Conservation (phyloP, 2,888 invertebrate species). For the Campoletis raptor region DNA sequence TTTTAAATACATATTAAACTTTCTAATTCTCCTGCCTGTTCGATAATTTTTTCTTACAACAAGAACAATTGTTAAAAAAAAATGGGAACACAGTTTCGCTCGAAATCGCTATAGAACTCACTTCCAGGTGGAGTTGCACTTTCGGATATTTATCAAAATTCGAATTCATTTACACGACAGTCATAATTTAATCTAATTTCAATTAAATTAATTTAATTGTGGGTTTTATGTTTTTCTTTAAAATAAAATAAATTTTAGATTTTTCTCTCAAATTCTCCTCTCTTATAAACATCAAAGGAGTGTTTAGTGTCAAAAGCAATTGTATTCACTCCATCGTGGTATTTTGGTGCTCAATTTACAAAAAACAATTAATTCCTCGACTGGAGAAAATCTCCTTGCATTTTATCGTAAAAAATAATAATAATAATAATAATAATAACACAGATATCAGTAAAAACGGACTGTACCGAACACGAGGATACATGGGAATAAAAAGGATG, state of each 20-base stretch:
- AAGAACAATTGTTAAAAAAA: too few relatives aligned
- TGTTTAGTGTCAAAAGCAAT: too few relatives aligned
- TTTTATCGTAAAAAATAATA: too few relatives aligned
- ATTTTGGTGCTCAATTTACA: too few relatives aligned
- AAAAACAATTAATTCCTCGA: too few relatives aligned
- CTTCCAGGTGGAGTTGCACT: not conserved
- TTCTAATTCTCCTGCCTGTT: not conserved
- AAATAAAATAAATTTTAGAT: too few relatives aligned
- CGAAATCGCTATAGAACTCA: not conserved
- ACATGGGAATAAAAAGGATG: constrained; percentile 15
- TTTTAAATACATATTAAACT: not conserved
- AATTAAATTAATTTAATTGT: not conserved
- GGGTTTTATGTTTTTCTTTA: not conserved
- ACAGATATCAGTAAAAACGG: not conserved
- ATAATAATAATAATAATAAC: not conserved
- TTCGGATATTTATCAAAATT: not conserved
- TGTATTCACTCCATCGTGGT: too few relatives aligned
- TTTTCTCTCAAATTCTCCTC: too few relatives aligned
- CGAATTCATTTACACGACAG: not conserved
- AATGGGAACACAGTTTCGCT: too few relatives aligned
- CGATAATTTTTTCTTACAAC: not conserved
- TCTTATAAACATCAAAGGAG: too few relatives aligned
- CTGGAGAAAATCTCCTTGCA: too few relatives aligned
- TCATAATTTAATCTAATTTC: not conserved
- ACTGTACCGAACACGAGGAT: not conserved